phyloP scores from a whole-genome alignment of 2,113 vertebrate genomes.

The Mixornis gularis region DNA sequence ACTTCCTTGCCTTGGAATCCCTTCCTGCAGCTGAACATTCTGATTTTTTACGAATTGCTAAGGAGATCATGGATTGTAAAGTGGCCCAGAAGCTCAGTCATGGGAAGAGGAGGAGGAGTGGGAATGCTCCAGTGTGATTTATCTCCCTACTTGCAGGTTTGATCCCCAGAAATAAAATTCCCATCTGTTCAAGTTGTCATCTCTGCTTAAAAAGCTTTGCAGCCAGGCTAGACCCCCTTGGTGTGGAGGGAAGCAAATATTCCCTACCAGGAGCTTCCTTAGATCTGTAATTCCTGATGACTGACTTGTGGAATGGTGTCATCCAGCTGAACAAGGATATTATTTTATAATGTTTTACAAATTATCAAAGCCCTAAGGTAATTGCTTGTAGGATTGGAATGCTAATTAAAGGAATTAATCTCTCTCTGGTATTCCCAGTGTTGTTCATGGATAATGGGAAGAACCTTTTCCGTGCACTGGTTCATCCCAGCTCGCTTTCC shows the following conservation, averaged over 20 bases:
- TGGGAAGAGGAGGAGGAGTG: not conserved
- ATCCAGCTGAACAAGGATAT: not conserved
- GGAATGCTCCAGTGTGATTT: not conserved
- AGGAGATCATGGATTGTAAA: not conserved
- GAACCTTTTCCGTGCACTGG: not conserved
- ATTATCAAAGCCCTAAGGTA: not conserved
- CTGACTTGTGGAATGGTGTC: not conserved
- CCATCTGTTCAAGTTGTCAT: not conserved
- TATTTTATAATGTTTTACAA: not conserved
- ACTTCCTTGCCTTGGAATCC: not conserved
- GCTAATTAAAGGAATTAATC: not conserved
- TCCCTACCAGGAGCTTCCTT: not conserved
- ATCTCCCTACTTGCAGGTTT: not conserved
- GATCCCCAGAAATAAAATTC: not conserved
- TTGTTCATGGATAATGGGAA: not conserved
- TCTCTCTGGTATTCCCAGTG: not conserved
- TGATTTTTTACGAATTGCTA: not conserved
- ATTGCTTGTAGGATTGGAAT: not conserved
- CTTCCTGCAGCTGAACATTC: not conserved
- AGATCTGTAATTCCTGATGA: accelerated
- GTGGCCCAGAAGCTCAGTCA: not conserved
- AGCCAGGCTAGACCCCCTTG: not conserved
- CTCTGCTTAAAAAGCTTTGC: not conserved
- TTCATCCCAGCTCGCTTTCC: not conserved
- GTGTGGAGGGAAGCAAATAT: not conserved